phyloP scores from a whole-genome alignment of 2,888 invertebrate species.

The Chironomus riparius region DNA sequence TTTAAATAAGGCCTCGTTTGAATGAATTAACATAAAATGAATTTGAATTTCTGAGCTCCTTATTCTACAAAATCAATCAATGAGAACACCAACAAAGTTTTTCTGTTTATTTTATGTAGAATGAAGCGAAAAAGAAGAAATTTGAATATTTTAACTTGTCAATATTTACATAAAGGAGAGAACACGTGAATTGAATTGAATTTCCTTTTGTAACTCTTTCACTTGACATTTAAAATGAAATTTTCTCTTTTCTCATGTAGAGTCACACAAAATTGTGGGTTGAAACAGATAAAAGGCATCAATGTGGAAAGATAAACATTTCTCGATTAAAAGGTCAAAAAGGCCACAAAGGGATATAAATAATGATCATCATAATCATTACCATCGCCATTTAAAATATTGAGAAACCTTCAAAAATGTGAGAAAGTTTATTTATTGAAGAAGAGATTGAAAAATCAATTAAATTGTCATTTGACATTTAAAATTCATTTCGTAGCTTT shows the following conservation, averaged over 20 bases:
- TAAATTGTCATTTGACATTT: conserved; percentile 10
- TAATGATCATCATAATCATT: background rate
- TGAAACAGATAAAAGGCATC: background rate
- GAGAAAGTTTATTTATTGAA: too few relatives aligned
- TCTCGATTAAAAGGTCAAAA: background rate
- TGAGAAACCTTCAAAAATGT: too few relatives aligned
- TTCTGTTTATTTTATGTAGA: too few relatives aligned
- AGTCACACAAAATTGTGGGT: too few relatives aligned
- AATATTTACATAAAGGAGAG: too few relatives aligned
- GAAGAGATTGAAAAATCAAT: conserved; percentile 8
- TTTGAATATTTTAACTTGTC: too few relatives aligned
- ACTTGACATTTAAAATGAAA: background rate
- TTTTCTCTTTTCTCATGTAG: too few relatives aligned
- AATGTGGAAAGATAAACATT: background rate
- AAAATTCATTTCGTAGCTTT: background rate
- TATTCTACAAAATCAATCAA: background rate
- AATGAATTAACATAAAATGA: background rate
- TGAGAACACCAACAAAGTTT: background rate
- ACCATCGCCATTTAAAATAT: too few relatives aligned
- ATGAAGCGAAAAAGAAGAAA: too few relatives aligned
- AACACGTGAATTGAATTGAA: too few relatives aligned
- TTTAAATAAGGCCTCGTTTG: too few relatives aligned
- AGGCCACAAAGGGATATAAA: background rate
- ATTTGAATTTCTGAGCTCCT: background rate
- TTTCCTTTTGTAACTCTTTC: background rate